phyloP scores from a whole-genome alignment of 2,888 invertebrate genomes.

The Diplazon laetatorius region DNA sequence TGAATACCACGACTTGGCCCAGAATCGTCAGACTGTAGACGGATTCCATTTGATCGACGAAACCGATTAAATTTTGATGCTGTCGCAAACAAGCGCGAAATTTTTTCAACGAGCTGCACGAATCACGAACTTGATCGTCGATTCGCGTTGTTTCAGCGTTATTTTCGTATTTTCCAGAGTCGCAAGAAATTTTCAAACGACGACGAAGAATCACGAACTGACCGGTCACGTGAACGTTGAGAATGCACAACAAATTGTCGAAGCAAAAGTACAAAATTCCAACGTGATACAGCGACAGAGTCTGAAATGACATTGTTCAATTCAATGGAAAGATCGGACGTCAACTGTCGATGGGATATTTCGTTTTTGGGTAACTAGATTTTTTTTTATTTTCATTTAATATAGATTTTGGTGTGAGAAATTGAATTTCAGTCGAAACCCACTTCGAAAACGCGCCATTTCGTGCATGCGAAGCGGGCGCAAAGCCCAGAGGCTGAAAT shows the following conservation, averaged over 20 bases:
- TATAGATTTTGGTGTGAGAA: too few species aligned
- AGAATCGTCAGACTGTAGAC: slow-evolving; percentile 64
- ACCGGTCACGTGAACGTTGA: slow-evolving; percentile 66
- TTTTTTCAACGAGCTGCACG: not conserved
- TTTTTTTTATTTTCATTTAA: too few species aligned
- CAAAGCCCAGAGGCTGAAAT: too few species aligned
- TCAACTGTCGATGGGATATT: not conserved
- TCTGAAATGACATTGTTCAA: slow-evolving; percentile 18
- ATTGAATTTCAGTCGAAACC: too few species aligned
- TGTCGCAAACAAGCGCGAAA: slow-evolving; percentile 60
- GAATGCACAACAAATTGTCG: slow-evolving; percentile 69
- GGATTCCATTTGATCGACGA: slow-evolving; percentile 60
- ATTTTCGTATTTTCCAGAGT: slow-evolving; percentile 10
- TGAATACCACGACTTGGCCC: slow-evolving; percentile 66
- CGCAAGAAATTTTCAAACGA: slow-evolving; percentile 55
- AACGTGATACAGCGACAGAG: slow-evolving; percentile 60
- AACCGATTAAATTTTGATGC: slow-evolving; percentile 66
- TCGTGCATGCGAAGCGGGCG: too few species aligned
- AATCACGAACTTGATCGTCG: slow-evolving; percentile 7
- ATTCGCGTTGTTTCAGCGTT: not conserved
- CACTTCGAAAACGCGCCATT: too few species aligned
- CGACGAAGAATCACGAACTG: slow-evolving; percentile 70
- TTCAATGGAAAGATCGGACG: not conserved
- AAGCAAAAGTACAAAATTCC: slow-evolving; percentile 70
- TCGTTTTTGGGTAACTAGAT: too few species aligned